phyloP scores from a whole-genome alignment of 2,888 invertebrate genomes.

The Xylota segnis region DNA sequence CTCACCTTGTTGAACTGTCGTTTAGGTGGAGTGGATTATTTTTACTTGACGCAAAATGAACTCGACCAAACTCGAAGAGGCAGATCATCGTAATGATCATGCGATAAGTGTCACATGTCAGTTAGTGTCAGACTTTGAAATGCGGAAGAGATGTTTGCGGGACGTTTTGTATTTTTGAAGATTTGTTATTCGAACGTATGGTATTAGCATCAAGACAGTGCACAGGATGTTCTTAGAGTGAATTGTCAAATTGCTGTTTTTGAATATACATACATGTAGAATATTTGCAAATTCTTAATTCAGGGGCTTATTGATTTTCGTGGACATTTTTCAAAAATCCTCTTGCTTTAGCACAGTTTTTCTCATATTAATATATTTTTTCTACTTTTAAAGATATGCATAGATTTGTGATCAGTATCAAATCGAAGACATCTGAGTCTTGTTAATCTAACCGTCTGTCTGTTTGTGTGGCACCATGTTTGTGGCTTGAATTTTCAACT shows the following conservation, averaged over 20 bases:
- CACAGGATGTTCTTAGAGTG: not conserved
- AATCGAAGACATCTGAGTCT: too few relatives aligned
- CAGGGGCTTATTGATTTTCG: not conserved
- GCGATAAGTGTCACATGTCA: conserved; percentile 69
- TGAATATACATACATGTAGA: too few relatives aligned
- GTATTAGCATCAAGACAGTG: not conserved
- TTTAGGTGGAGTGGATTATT: conserved; percentile 51
- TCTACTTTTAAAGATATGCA: too few relatives aligned
- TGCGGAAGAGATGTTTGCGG: conserved; percentile 17
- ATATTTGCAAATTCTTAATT: not conserved
- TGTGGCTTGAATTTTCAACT: too few relatives aligned
- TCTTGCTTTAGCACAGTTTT: too few relatives aligned
- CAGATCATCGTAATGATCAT: conserved; percentile 42
- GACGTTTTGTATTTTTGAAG: conserved; percentile 4
- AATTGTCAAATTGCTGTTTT: not conserved
- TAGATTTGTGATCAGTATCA: too few relatives aligned
- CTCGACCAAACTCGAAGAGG: conserved; percentile 14
- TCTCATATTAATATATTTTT: too few relatives aligned
- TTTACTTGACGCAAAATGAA: conserved; percentile 51
- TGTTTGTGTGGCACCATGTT: too few relatives aligned
- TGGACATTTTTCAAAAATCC: too few relatives aligned
- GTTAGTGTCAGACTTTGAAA: conserved; percentile 56
- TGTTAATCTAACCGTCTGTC: too few relatives aligned
- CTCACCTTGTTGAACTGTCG: conserved; percentile 41
- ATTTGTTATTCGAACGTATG: not conserved